phyloP scores from a whole-genome alignment of 2,797 vertebrate species.

The Chaetodon trifasciatus region DNA sequence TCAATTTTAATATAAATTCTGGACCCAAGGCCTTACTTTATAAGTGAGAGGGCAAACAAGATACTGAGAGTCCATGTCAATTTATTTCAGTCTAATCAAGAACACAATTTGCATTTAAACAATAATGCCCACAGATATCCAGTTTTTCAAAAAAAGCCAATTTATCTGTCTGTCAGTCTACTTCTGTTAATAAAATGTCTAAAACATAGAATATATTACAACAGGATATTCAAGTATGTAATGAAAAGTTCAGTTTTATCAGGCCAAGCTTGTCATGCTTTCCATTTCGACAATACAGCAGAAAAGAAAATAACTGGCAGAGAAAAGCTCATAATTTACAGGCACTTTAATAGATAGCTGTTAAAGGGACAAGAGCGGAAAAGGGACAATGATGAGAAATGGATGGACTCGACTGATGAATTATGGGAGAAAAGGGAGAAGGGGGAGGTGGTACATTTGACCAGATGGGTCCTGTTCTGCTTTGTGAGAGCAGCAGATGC shows the following conservation, averaged over 20 bases:
- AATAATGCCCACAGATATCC: conserved; percentile 9
- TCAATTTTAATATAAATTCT: conserved; percentile 35
- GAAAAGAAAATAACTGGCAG: not conserved
- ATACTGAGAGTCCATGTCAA: not conserved
- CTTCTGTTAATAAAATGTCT: not conserved
- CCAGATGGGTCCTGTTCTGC: conserved; percentile 80
- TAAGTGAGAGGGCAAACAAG: conserved; percentile 4
- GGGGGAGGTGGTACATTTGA: conserved; percentile 34
- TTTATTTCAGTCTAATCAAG: conserved; percentile 32
- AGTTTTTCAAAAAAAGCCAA: no score
- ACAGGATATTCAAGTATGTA: conserved; percentile 5
- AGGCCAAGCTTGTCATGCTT: not conserved
- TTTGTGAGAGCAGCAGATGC: conserved; percentile 82
- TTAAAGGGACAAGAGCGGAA: not conserved
- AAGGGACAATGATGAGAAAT: conserved; percentile 27
- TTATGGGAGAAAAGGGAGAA: conserved; percentile 30
- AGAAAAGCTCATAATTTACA: not conserved
- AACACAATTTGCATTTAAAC: conserved; percentile 37
- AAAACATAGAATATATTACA: conserved; percentile 3
- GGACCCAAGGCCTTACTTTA: not conserved
- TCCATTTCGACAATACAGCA: not conserved
- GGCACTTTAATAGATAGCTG: not conserved
- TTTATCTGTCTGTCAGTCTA: not conserved
- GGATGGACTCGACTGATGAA: conserved; percentile 33
- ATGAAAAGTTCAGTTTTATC: not conserved